Evolutionary conservation across 2,888 invertebrate species (phyloP).

Genomic region (Rhingia campestris): DNA sequence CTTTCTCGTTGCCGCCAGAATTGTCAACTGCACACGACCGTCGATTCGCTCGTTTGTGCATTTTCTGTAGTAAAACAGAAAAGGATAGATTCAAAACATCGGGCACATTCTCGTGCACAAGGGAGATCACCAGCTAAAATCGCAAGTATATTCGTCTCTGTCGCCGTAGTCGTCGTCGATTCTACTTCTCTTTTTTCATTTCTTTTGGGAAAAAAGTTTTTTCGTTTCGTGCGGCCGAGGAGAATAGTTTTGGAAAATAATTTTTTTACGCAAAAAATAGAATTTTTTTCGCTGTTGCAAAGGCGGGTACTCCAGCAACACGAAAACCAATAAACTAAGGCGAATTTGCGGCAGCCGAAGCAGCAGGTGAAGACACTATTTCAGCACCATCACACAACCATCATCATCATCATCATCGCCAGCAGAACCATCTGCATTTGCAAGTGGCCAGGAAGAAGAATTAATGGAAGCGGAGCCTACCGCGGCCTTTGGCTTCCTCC

Average conservation of each 20-base stretch:
- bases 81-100: slow-evolving; percentile 55
- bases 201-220: slow-evolving; percentile 64
- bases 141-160: slow-evolving; percentile 65
- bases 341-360: slow-evolving; percentile 35
- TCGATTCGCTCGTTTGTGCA: slow-evolving; percentile 27
- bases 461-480: slow-evolving; percentile 64
- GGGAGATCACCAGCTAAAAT: slow-evolving; percentile 14
- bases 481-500: slow-evolving; percentile 60
- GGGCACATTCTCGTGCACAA: slow-evolving; percentile 26
- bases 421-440: slow-evolving; percentile 53
- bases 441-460: slow-evolving; percentile 62
- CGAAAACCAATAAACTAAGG: slow-evolving; percentile 5
- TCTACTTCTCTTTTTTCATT: slow-evolving; percentile 52
- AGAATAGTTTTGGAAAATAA: slow-evolving; percentile 64
- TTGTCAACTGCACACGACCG: slow-evolving; percentile 49
- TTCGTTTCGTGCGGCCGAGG: slow-evolving; percentile 67
- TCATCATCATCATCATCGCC: slow-evolving; percentile 44
- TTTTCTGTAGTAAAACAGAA: slow-evolving; percentile 47
- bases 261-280: slow-evolving; percentile 43
- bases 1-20: slow-evolving; percentile 46
- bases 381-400: slow-evolving; percentile 11
- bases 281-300: slow-evolving; percentile 48
- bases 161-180: slow-evolving; percentile 52
- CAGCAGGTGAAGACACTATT: slow-evolving; percentile 40
- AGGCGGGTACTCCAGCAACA: slow-evolving; percentile 53